These are phyloP conservation scores for Chroicocephalus ridibundus DNA, from an alignment of 2,113 vertebrate species.

Conservation along the genomic window DNA sequence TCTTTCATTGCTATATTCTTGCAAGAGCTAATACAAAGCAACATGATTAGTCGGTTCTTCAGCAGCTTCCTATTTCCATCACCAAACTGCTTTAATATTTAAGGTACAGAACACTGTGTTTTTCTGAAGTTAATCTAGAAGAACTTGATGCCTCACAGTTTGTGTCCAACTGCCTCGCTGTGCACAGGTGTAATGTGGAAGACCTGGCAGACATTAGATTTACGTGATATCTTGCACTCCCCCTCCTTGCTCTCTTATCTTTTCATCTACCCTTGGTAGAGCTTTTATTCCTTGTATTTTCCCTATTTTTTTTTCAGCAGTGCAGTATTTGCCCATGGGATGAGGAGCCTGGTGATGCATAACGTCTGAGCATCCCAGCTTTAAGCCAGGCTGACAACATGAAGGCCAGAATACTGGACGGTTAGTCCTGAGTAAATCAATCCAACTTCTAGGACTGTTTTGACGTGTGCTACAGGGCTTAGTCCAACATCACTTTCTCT, in stretches of 20 bases:
- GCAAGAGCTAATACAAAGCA: constrained; percentile 20
- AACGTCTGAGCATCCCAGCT: background rate
- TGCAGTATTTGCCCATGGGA: background rate
- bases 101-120: background rate
- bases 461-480: background rate
- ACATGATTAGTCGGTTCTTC: background rate
- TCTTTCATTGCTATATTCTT: constrained; percentile 42
- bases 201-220: background rate
- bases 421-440: background rate
- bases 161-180: background rate
- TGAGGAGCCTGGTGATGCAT: background rate
- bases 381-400: background rate
- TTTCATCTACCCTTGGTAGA: background rate
- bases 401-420: background rate
- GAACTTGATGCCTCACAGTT: background rate
- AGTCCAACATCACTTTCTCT: background rate
- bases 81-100: background rate
- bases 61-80: constrained; percentile 36
- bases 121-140: background rate
- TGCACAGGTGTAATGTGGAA: background rate
- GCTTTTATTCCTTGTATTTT: background rate
- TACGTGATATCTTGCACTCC: background rate
- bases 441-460: background rate
- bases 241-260: background rate
- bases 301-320: background rate